Evolutionary conservation across 2,797 vertebrate genomes (phyloP), one percentile per base, ranked within the genome.

Genomic region (Ptychadena robeensis): DNA sequence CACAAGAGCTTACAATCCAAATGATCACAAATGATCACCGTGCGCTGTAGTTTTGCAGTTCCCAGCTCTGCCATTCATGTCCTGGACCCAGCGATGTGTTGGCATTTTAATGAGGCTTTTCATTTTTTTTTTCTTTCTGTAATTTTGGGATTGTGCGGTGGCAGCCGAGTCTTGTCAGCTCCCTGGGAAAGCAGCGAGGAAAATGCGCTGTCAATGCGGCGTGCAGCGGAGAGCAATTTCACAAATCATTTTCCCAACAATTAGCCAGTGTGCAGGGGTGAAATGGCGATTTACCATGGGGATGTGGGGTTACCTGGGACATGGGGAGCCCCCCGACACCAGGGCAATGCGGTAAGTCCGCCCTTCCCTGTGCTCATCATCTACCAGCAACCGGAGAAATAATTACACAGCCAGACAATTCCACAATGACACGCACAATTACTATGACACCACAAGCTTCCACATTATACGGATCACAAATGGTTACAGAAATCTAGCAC

Each of bases 201-300:
- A 93, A 93, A 48, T 48, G 44, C 44, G 0, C 15, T 4, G 40
- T n/a, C 38, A 48, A 48, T 18, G 40, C 37, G 94, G 92, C 91
- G 92, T 94, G 94, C 92, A 86, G 88, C 93, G 94, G 93, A 95
- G 94, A 93, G 94, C 95, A 96, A 96, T 96, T 96, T 96, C 96
- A 96, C 96, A 96, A 97, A 96, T 96, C 94, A 96, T 96, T 96
- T 96, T 95, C 93, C 93, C 91, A 95, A 96, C 96, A 97, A 96
- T 96, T 96, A 96, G 93, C 93, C 92, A 96, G 94, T 94, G 95
- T 95, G 96, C 92, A 93, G 90, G 96, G 95, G 95, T 97, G 96
- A 97, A 97, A 97, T 96, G 95, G 94, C 95, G 86, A 96, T 97
- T 97, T 96, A 94, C 96, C 95, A 95, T 95, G 93, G 90, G 89